Evolutionary conservation across 2,113 vertebrate species (phyloP), one percentile per base, ranked within the genome.

Genomic region (Dasyurus viverrinus): DNA sequence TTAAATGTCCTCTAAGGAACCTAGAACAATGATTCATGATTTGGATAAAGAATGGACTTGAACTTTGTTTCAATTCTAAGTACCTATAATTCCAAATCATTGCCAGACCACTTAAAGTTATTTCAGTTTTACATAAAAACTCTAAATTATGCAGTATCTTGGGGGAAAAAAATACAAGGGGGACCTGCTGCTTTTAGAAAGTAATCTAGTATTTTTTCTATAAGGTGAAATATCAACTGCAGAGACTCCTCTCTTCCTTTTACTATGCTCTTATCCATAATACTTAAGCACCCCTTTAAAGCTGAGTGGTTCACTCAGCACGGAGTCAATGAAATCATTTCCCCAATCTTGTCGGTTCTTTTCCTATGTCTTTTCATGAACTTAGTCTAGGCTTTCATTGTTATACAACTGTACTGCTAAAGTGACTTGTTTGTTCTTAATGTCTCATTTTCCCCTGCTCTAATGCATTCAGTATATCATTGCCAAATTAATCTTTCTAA

Each of bases 311-410:
- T 93, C 48, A 42, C 60, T 50, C 14, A 93, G 54, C 12, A 30
- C 52, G 54, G 91, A 48, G 22, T 47, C 36, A 53, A 50, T 27
- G 0, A 84, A 57, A 90, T 48, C 11, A 10, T 52, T 16, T 30
- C 2, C 26, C 10, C 42, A 30, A 48, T 90, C 90, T 48, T 48
- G 55, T 12, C 7, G 46, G 10, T 16, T 16, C 3, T 90, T 90
- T 25, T 55, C 30, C 54, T 6, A 1, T 27, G 0, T 0, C 0
- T 10, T 84, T 42, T 8, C 36, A 84, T 2, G 8, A 27, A 27
- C 14, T 16, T 4, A 46, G 42, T 25, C 8, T 68, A 11, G 26
- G 3, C 89, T 30, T 90, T 46, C 1, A 0, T n/a, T 2, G 9
- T 0, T 36, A 9, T 27, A 19, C 53, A 25, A 50, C 23, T 54